phyloP scores from a whole-genome alignment of 2,888 invertebrate genomes.

The Agriopis marginaria region DNA sequence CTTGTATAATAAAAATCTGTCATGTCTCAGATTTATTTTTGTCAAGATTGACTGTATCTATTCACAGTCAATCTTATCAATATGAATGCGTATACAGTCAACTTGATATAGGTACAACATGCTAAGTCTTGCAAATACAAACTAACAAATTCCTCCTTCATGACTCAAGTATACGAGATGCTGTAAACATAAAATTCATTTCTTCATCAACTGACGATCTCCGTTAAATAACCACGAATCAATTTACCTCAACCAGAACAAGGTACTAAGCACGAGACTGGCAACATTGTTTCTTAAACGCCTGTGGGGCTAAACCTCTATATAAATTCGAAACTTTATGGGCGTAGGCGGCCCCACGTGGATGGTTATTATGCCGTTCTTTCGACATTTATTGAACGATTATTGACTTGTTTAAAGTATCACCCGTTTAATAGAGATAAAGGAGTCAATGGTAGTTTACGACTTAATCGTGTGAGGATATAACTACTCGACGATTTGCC shows the following conservation, averaged over 20 bases:
- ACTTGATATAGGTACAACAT: not conserved
- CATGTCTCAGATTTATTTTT: not conserved
- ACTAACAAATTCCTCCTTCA: conserved; percentile 19
- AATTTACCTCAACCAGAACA: conserved; percentile 44
- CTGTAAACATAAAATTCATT: conserved; percentile 31
- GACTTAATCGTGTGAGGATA: conserved; percentile 75
- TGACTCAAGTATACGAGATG: conserved; percentile 22
- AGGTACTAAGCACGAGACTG: conserved; percentile 47
- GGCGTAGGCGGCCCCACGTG: conserved; percentile 75
- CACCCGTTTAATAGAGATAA: conserved; percentile 84
- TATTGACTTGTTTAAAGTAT: conserved; percentile 86
- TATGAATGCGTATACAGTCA: not conserved
- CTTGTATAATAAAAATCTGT: no score
- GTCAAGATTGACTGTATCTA: not conserved
- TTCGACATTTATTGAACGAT: conserved; percentile 84
- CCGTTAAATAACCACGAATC: conserved; percentile 36
- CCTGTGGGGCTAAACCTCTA: conserved; percentile 82
- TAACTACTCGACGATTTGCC: conserved; percentile 60
- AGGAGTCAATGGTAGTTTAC: conserved; percentile 80
- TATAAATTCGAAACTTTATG: conserved; percentile 85
- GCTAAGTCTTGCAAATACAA: conserved; percentile 15
- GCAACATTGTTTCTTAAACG: conserved; percentile 76
- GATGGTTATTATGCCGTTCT: conserved; percentile 84
- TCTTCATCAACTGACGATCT: conserved; percentile 32
- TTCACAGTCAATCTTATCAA: not conserved